Base-by-base conservation (phyloP, 2,113 vertebrate genomes). In the Pedetes capensis region DNA sequence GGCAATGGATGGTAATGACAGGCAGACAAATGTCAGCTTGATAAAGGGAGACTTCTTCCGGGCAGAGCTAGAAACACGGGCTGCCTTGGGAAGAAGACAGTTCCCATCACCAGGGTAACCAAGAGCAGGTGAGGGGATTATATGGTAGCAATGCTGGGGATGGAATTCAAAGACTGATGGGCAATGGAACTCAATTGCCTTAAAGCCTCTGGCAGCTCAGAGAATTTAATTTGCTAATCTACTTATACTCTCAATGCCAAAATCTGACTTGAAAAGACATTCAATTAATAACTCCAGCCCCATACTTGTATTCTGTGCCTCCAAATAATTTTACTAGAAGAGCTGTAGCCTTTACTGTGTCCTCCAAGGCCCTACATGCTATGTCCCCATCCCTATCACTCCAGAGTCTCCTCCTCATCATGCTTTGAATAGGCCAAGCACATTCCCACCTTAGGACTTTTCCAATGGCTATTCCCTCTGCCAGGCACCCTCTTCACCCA, bases 1-100 rank as follows among this genome's bases (percentile, higher is more conserved):
- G 64, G 68, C 68, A 90, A 89, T 39, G 55, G 64, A 93, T 93
- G 83, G 59, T 53, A 63, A 27, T 66, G 92, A 93, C 64, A 84
- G 66, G 53, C 37, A 42, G 37, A 76, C 39, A 59, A 68, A 79
- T 34, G 72, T 90, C 75, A 92, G 51, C 69, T 92, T n/a, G 3
- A 49, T 27, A n/a, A 69, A 76, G 39, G 75, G 55, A 61, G 61
- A n/a, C 32, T 44, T 75, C n/a, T 18, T 53, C 37, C 27, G 63
- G 32, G 80, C 34, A 76, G 71, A 86, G n/a, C 23, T 42, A 29
- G 75, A 9, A 53, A 89, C 63, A 69, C 4, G 42, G 51, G 44
- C 25, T 44, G 27, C 32, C 37, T 78, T 25, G 42, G 37, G 75
- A 87, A 53, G 57, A 53, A 8, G 14, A 69, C 14, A 14, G 25